These are phyloP conservation scores for Caenorhabditis panamensis DNA, from an alignment of 2,888 invertebrate species.

Conservation along the genomic window DNA sequence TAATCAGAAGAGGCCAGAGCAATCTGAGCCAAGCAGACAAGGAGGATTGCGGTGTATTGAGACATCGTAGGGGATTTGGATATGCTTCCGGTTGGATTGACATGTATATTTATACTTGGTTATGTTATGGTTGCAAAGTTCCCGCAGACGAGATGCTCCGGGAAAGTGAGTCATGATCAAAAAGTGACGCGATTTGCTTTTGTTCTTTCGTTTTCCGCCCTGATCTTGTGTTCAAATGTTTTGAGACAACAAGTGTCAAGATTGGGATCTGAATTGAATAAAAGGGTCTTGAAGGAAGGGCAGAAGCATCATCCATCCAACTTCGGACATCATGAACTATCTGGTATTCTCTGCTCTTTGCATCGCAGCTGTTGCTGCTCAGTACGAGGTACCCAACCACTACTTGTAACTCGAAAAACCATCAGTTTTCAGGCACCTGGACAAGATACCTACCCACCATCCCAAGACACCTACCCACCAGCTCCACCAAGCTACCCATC, in stretches of 20 bases:
- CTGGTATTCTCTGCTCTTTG: slow-evolving; percentile 10
- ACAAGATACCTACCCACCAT: background rate
- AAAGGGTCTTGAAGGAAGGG: background rate
- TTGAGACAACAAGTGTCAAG: slow-evolving; percentile 2
- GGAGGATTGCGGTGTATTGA: slow-evolving; percentile 8
- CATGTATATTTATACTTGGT: slow-evolving; percentile 12
- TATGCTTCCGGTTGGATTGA: background rate
- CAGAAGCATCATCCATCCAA: slow-evolving; percentile 10
- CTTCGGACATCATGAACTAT: slow-evolving; percentile 25
- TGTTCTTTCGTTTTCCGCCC: background rate
- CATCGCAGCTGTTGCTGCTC: slow-evolving; percentile 34
- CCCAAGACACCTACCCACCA: background rate
- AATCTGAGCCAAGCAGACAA: slow-evolving; percentile 24
- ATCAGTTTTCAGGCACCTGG: slow-evolving; percentile 3
- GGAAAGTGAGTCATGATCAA: slow-evolving; percentile 18
- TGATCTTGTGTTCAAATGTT: slow-evolving; percentile 5
- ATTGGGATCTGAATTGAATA: slow-evolving; percentile 14
- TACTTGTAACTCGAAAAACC: background rate
- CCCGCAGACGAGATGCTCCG: background rate
- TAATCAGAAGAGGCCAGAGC: slow-evolving; percentile 17
- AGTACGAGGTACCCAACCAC: slow-evolving; percentile 12
- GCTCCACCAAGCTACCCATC: background rate
- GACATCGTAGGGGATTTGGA: slow-evolving; percentile 11
- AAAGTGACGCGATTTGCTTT: slow-evolving; percentile 11
- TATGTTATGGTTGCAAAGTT: slow-evolving; percentile 20